Conservation (phyloP, 2,888 invertebrate species). For the Spilarctia lutea region DNA sequence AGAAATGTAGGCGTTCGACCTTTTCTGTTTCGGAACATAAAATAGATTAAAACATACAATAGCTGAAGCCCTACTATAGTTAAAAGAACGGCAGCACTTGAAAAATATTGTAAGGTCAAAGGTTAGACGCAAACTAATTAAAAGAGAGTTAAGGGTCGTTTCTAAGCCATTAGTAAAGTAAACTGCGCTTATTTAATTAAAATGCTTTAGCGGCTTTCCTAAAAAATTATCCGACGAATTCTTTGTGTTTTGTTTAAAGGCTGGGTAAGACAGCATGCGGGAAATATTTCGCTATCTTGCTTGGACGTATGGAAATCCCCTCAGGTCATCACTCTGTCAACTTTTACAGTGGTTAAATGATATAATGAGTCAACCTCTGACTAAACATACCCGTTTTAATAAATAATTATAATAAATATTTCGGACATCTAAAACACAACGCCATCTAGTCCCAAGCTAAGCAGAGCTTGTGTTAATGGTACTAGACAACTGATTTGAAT, state of each 20-base stretch:
- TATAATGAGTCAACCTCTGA: not conserved
- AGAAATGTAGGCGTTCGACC: not conserved
- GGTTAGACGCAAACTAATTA: not conserved
- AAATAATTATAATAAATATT: too few species aligned
- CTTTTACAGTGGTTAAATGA: not conserved
- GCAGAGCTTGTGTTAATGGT: too few species aligned
- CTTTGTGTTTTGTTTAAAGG: not conserved
- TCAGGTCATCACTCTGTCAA: not conserved
- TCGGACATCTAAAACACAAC: too few species aligned
- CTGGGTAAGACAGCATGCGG: not conserved
- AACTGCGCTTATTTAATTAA: slow-evolving; percentile 12
- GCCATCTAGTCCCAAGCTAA: too few species aligned
- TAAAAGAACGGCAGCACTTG: not conserved
- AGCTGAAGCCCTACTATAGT: not conserved
- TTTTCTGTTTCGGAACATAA: not conserved
- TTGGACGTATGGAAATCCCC: not conserved
- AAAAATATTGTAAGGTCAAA: not conserved
- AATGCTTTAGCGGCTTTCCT: not conserved
- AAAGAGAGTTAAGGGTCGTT: slow-evolving; percentile 6
- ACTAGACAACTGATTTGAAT: too few species aligned
- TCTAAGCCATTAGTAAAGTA: slow-evolving; percentile 8
- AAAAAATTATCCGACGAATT: slow-evolving; percentile 1
- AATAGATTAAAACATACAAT: not conserved
- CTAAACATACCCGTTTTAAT: not conserved
- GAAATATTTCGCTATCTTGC: not conserved